Base-by-base conservation (phyloP, 2,113 vertebrate species). In the Callipepla squamata region DNA sequence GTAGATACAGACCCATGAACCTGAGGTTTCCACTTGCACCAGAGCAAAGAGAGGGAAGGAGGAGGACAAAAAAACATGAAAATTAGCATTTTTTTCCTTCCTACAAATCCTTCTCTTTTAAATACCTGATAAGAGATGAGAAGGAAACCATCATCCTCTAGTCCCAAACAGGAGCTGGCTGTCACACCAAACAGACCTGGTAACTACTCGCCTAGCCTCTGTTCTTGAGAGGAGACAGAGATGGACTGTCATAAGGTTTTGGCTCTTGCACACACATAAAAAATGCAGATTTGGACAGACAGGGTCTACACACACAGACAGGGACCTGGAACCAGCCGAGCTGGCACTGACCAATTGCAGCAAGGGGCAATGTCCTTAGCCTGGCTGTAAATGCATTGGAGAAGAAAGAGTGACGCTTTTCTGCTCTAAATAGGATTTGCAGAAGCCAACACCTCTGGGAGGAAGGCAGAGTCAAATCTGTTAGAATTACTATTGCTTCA, bases 91-190 rank as follows among this genome's bases (percentile, higher is more conserved):
- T 88, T 88, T 61, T 44, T 28, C 10, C 40, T 70, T 57, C n/a
- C 30, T 48, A 62, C 13, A 65, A 84, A 84, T 44, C 38, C 20
- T 66, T 23, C 36, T 50, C 25, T 87, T 94, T 73, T 59, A 80
- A 89, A 77, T 82, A 47, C 59, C 75, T 18, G 10, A 36, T 83
- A 85, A 89, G 47, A 44, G 61, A 82, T 28, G 3, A 63, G 61
- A 77, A 28, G 63, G 63, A 90, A 91, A 42, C 15, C 28, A 63
- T 58, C 59, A 70, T 58, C 14, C 48, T 58, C 23, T 91, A 66
- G 68, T 94, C 89, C 92, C 92, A 17, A 93, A 94, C 90, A 89
- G 92, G 92, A 95, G 92, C 91, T 82, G 80, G 48, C 84, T 92
- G 62, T 93, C 92, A 91, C 70, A 84, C 38, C 84, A 81, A 61